These are phyloP conservation scores for Cranoglanis bouderius DNA, from an alignment of 2,113 vertebrate genomes.

Conservation along the genomic window DNA sequence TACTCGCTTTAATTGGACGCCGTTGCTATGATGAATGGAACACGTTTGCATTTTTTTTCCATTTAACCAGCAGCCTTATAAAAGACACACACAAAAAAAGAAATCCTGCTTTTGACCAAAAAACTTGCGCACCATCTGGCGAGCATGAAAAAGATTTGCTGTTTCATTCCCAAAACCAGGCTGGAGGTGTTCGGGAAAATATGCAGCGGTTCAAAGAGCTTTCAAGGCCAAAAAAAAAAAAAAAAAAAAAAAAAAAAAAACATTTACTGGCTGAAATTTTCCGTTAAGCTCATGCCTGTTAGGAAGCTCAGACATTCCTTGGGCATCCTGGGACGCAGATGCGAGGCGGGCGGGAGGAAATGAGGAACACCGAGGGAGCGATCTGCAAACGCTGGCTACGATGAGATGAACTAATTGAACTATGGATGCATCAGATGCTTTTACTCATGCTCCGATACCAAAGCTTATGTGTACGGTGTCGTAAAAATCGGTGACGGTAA, in stretches of 20 bases:
- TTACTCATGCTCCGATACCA: not conserved
- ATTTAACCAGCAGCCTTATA: not conserved
- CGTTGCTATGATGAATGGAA: not conserved
- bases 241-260: not conserved
- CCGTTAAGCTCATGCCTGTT: slow-evolving; percentile 54
- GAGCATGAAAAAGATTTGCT: not conserved
- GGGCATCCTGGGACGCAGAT: slow-evolving; percentile 46
- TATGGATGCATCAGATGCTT: not conserved
- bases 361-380: not conserved
- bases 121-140: not conserved
- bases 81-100: not conserved
- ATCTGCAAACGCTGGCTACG: not conserved
- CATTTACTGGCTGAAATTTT: slow-evolving; percentile 38
- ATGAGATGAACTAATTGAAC: not conserved
- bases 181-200: not conserved
- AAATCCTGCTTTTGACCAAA: not conserved
- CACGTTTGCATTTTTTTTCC: too few species aligned
- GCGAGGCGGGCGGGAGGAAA: slow-evolving; percentile 28
- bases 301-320: slow-evolving; percentile 59
- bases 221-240: not conserved
- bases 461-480: not conserved
- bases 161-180: not conserved
- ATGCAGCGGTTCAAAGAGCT: not conserved
- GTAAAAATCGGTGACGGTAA: too few species aligned
- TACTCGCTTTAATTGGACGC: not conserved